Conservation (phyloP, 2,888 invertebrate species). For the Odontomyia ornata region DNA sequence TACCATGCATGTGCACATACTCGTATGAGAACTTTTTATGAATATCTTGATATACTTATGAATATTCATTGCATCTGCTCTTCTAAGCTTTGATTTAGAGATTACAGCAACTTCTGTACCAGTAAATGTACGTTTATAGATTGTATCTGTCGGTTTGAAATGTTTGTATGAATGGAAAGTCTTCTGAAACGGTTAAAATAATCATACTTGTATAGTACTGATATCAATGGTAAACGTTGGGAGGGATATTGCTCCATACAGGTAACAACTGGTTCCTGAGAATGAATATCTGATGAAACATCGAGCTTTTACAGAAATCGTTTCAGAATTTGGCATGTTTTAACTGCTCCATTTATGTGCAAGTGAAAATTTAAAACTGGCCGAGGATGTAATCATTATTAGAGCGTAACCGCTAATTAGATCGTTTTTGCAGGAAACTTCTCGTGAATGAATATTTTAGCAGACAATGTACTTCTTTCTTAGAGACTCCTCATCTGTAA, state of each 20-base stretch:
- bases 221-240: neutral
- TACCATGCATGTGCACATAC: neutral
- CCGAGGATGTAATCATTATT: too few relatives aligned
- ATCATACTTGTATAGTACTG: neutral
- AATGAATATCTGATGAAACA: neutral
- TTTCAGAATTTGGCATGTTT: neutral
- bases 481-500: too few relatives aligned
- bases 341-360: neutral
- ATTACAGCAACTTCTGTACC: neutral
- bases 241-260: neutral
- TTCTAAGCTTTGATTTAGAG: neutral
- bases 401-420: too few relatives aligned
- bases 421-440: too few relatives aligned
- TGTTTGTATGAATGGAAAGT: neutral
- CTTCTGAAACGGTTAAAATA: neutral
- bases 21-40: too few relatives aligned
- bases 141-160: neutral
- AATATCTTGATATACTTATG: too few relatives aligned
- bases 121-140: neutral
- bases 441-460: too few relatives aligned
- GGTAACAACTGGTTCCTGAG: neutral
- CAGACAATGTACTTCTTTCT: too few relatives aligned
- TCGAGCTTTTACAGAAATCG: too few relatives aligned
- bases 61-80: conserved; percentile 4
- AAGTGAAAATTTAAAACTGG: neutral